Evolutionary conservation across 2,113 vertebrate genomes (phyloP).

Genomic region (Anoplopoma fimbria): DNA sequence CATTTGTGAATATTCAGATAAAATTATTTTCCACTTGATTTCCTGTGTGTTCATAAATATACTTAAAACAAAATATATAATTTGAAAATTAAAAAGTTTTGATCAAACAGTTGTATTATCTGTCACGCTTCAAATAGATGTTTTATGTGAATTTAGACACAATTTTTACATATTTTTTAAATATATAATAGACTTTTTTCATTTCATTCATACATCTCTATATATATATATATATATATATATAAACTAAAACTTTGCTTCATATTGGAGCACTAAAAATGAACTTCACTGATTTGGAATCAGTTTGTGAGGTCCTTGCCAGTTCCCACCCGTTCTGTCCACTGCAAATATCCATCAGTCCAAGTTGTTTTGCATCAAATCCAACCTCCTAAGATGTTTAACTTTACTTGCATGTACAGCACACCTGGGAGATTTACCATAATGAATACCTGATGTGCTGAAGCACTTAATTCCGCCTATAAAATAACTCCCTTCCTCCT

Average conservation of each 20-base stretch:
- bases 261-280: background rate
- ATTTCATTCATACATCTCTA: no score
- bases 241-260: background rate
- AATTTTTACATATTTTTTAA: background rate
- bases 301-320: slow-evolving; percentile 14
- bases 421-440: slow-evolving; percentile 78
- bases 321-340: slow-evolving; percentile 6
- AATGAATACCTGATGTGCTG: slow-evolving; percentile 80
- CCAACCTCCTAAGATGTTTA: slow-evolving; percentile 46
- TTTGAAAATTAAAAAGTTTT: background rate
- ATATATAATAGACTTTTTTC: background rate
- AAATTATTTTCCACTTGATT: background rate
- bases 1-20: background rate
- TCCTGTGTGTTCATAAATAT: background rate
- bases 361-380: slow-evolving; percentile 39
- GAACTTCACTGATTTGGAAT: background rate
- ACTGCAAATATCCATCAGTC: slow-evolving; percentile 21
- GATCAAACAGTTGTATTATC: background rate
- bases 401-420: slow-evolving; percentile 47
- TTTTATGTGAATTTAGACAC: background rate
- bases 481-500: slow-evolving; percentile 80
- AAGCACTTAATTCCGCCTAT: slow-evolving; percentile 76
- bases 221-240: no score
- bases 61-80: background rate
- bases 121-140: background rate